phyloP scores from a whole-genome alignment of 1,140 invertebrate species.

The Trichonephila clavipes region DNA sequence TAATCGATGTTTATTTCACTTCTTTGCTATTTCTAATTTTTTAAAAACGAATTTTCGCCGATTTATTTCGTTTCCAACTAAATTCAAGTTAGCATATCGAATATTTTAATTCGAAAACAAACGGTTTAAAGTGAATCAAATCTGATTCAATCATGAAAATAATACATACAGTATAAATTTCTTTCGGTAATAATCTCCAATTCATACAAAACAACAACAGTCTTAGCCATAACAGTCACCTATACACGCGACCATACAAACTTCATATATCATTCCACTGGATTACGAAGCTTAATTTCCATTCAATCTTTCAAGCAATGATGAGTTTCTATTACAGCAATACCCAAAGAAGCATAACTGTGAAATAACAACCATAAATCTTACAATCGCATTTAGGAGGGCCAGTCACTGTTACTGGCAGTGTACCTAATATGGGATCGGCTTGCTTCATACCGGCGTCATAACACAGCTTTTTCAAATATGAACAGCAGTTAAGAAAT shows the following conservation, averaged over 20 bases:
- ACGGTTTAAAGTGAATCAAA: background rate
- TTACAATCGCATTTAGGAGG: background rate
- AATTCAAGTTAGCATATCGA: no score
- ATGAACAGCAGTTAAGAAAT: background rate
- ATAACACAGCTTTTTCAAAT: background rate
- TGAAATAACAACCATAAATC: background rate
- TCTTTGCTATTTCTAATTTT: no score
- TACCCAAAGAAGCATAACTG: background rate
- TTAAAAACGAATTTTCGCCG: no score
- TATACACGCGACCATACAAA: background rate
- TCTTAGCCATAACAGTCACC: background rate
- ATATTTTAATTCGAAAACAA: no score
- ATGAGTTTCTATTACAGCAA: conserved; percentile 8
- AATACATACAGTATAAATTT: background rate
- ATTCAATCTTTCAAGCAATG: background rate
- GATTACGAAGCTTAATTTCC: background rate
- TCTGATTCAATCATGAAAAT: background rate
- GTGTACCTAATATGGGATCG: background rate
- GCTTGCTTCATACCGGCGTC: background rate
- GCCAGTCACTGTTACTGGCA: background rate
- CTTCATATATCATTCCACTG: background rate
- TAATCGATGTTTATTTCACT: no score
- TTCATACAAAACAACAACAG: background rate
- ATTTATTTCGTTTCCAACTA: no score
- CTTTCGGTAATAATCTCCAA: no score